phyloP scores from a whole-genome alignment of 2,888 invertebrate genomes.

The Augiades crinisus region DNA sequence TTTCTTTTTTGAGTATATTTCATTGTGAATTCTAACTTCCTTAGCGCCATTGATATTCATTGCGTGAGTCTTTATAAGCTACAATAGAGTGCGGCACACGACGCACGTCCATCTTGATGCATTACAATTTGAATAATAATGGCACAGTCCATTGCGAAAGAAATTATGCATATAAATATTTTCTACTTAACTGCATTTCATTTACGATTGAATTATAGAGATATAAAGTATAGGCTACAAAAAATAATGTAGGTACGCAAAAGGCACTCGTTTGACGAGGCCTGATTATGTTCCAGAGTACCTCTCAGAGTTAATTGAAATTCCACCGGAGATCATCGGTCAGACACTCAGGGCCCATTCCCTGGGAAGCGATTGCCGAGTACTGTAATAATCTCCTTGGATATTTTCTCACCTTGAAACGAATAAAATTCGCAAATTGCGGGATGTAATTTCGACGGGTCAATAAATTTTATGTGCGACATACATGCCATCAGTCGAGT shows the following conservation, averaged over 20 bases:
- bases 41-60: conserved; percentile 20
- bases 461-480: not conserved
- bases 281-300: too few species aligned
- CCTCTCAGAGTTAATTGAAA: not conserved
- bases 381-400: not conserved
- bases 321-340: not conserved
- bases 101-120: conserved; percentile 63
- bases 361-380: not conserved
- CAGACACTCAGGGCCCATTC: not conserved
- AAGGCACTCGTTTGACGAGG: too few species aligned
- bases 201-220: too few species aligned
- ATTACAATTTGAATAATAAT: conserved; percentile 54
- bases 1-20: not conserved
- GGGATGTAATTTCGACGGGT: not conserved
- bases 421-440: not conserved
- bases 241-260: too few species aligned
- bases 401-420: not conserved
- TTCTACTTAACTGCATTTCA: too few species aligned
- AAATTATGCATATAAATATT: conserved; percentile 27
- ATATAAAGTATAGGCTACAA: too few species aligned
- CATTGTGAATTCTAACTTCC: conserved; percentile 12
- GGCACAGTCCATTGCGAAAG: conserved; percentile 21
- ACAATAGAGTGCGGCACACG: conserved; percentile 59
- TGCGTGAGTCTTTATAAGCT: conserved; percentile 9
- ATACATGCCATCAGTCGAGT: too few species aligned